Evolutionary conservation across 2,797 vertebrate genomes (phyloP).

Genomic region (Anomalospiza imberbis): DNA sequence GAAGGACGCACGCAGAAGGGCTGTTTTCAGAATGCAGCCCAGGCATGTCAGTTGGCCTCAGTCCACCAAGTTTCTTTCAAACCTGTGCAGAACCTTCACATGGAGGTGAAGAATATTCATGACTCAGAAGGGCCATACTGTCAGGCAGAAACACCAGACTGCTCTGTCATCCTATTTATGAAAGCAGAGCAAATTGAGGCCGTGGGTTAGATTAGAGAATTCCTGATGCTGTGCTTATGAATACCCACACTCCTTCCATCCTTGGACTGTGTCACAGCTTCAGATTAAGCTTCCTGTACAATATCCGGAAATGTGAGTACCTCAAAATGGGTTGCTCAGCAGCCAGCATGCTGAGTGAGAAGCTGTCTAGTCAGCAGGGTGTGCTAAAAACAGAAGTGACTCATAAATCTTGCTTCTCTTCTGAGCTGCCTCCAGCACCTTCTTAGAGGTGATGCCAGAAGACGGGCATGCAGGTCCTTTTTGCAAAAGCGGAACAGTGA

Average conservation of each 20-base stretch:
- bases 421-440: neutral
- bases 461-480: neutral
- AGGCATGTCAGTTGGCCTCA: neutral
- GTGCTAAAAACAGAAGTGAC: neutral
- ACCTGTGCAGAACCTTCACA: neutral
- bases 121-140: neutral
- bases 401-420: slow-evolving; percentile 4
- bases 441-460: neutral
- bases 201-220: neutral
- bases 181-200: neutral
- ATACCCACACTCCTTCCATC: neutral
- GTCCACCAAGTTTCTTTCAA: neutral
- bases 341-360: neutral
- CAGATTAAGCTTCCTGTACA: neutral
- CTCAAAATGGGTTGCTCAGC: neutral
- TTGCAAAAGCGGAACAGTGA: neutral
- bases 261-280: neutral
- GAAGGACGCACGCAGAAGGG: neutral
- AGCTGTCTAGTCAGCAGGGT: slow-evolving; percentile 1
- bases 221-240: neutral
- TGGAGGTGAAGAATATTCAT: neutral
- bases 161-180: neutral
- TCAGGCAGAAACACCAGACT: neutral
- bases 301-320: neutral
- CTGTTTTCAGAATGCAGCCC: neutral